Percentiles rank a stretch among this genome's conserved stretches.
Evolutionary conservation across 2,888 invertebrate species (phyloP).

Genomic region (Bembecia ichneumoniformis): DNA sequence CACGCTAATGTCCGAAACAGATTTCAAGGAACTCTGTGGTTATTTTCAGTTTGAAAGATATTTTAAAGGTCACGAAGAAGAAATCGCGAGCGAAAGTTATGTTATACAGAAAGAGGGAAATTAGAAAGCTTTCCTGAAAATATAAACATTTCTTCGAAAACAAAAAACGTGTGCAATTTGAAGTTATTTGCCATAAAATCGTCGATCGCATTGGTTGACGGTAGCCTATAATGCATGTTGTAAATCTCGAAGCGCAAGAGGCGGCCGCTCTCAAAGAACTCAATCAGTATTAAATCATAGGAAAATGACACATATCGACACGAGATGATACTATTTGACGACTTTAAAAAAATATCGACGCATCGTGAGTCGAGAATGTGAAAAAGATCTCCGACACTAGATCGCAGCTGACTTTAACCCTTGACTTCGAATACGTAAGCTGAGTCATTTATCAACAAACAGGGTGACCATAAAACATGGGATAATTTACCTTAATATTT

Average conservation of each 20-base stretch:
- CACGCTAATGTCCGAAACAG: too few relatives aligned
- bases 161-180: too few relatives aligned
- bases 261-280: conserved; percentile 46
- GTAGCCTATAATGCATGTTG: conserved; percentile 46
- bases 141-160: too few relatives aligned
- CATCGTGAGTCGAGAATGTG: conserved; percentile 33
- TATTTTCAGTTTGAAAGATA: too few relatives aligned
- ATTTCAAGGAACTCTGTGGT: too few relatives aligned
- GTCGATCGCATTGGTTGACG: conserved; percentile 12
- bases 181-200: conserved; percentile 1
- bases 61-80: too few relatives aligned
- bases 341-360: conserved; percentile 40
- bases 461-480: conserved; percentile 37
- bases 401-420: conserved; percentile 56
- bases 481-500: too few relatives aligned
- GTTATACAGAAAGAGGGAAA: too few relatives aligned
- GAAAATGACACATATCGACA: conserved; percentile 45
- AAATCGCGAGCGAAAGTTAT: too few relatives aligned
- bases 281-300: conserved; percentile 64
- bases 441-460: conserved; percentile 59
- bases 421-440: conserved; percentile 56
- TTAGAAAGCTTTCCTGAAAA: too few relatives aligned
- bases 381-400: conserved; percentile 53
- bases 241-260: conserved; percentile 34
- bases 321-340: conserved; percentile 16